Base-by-base conservation (phyloP, 2,797 vertebrate species). In the Rousettus madagascariensis region DNA sequence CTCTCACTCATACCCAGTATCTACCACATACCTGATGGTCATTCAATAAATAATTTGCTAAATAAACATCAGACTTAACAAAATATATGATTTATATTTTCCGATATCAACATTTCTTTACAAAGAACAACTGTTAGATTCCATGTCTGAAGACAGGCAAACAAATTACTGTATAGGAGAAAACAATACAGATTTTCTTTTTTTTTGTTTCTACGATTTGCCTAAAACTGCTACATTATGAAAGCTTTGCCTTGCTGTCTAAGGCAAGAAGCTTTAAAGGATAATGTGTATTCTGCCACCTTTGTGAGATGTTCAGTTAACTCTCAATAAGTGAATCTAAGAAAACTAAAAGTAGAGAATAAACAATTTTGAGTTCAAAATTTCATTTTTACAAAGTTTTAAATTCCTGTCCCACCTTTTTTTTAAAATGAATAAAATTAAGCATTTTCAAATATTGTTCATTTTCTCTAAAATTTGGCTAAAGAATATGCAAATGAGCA, bases 331-430 rank as follows among this genome's bases (percentile, higher is more conserved):
- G 51, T 17, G 20, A 95, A 88, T 66, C 38, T 66, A 94, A 33
- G 11, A 91, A 93, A 92, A 91, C 3, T n/a, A 88, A 28, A 85
- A 49, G 26, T 36, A 93, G 16, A 75, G 36, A 33, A 94, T 69
- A 11, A 90, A 90, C 6, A 71, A 57, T 53, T 90, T 95, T 80
- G 53, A 95, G 85, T 80, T 85, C n/a, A 91, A 97, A 92, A 59
- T 26, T 88, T 87, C 75, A 59, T 74, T 94, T 92, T 83, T 79
- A 43, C 36, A 92, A 78, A 91, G 75, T 78, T 96, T 89, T 69
- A 97, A 92, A 86, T 91, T 84, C 63, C 46, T 96, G 4, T 26
- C 7, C 20, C 15, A 77, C 2, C 49, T 84, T 49, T 83, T 41
- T 53, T 61, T 15, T 38, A 61, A 74, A 74, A 80, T 38, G 24